Conservation (phyloP, 2,888 invertebrate species). For the Ferrisia virgata region DNA sequence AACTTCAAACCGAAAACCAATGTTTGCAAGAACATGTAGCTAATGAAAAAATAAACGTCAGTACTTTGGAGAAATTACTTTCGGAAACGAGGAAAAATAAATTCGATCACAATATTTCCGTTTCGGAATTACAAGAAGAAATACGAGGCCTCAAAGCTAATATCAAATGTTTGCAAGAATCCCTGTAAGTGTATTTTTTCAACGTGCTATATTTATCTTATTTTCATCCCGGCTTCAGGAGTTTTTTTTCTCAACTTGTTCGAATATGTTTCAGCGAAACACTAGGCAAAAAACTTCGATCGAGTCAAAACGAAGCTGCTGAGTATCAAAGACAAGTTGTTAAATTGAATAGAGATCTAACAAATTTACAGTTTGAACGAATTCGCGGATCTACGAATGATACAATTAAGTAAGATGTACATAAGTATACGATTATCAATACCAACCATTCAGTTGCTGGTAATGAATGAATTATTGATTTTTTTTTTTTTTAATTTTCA, state of each 20-base stretch:
- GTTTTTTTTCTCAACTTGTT: neutral
- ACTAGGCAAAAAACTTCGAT: neutral
- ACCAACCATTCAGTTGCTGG: too few relatives aligned
- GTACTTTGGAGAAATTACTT: neutral
- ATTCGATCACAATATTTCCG: neutral
- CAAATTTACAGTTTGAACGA: conserved; percentile 17
- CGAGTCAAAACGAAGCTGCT: conserved; percentile 19
- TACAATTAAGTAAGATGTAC: neutral
- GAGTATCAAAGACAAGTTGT: conserved; percentile 29
- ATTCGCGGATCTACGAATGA: neutral
- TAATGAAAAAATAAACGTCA: conserved; percentile 19
- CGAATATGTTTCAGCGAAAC: neutral
- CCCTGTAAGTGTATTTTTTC: conserved; percentile 21
- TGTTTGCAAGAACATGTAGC: conserved; percentile 3
- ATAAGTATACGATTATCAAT: neutral
- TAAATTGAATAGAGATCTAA: conserved; percentile 9
- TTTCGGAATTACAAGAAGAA: conserved; percentile 32
- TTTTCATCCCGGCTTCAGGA: neutral
- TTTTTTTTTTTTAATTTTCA: neutral
- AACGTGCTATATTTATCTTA: neutral
- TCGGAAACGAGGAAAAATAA: neutral
- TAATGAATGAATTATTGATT: too few relatives aligned
- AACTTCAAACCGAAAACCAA: conserved; percentile 29
- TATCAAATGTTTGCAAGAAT: conserved; percentile 41
- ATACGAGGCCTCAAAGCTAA: conserved; percentile 33